Conservation (phyloP, 2,797 vertebrate species). For the Notolabrus celidotus region DNA sequence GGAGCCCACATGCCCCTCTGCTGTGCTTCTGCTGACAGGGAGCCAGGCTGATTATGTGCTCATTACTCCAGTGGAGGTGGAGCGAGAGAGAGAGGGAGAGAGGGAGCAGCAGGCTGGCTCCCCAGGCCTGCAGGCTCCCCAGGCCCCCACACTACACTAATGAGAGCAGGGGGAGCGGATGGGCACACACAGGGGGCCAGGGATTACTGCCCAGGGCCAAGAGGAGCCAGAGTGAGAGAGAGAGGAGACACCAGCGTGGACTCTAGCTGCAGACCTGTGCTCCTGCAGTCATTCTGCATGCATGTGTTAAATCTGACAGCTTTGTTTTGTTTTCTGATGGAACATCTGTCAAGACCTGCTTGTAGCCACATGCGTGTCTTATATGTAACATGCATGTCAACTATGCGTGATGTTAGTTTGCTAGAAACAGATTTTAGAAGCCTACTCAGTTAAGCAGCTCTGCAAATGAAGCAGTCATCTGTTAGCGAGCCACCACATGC, state of each 20-base stretch:
- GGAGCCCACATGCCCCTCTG: constrained; percentile 80
- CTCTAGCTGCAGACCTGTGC: constrained; percentile 61
- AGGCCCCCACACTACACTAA: constrained; percentile 81
- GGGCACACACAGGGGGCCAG: constrained; percentile 76
- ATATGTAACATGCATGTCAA: constrained; percentile 15
- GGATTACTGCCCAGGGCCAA: constrained; percentile 82
- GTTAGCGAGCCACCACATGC: neutral
- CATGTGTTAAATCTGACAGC: constrained; percentile 48
- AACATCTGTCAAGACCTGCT: constrained; percentile 30
- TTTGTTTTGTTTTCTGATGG: constrained; percentile 52
- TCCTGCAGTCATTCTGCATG: constrained; percentile 39
- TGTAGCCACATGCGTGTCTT: constrained; percentile 17
- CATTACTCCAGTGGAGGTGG: constrained; percentile 78
- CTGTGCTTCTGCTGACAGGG: constrained; percentile 80
- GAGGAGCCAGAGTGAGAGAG: constrained; percentile 73
- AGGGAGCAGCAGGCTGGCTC: constrained; percentile 78
- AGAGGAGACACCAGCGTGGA: constrained; percentile 67
- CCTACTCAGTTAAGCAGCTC: neutral
- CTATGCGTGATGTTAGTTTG: constrained; percentile 23
- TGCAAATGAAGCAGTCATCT: constrained; percentile 37
- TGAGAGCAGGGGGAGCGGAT: constrained; percentile 84
- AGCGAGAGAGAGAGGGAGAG: constrained; percentile 50
- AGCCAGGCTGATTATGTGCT: constrained; percentile 86
- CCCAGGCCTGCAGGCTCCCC: constrained; percentile 81
- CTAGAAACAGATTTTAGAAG: neutral